phyloP scores from a whole-genome alignment of 2,113 vertebrate species.

The Rhagologus leucostigma region DNA sequence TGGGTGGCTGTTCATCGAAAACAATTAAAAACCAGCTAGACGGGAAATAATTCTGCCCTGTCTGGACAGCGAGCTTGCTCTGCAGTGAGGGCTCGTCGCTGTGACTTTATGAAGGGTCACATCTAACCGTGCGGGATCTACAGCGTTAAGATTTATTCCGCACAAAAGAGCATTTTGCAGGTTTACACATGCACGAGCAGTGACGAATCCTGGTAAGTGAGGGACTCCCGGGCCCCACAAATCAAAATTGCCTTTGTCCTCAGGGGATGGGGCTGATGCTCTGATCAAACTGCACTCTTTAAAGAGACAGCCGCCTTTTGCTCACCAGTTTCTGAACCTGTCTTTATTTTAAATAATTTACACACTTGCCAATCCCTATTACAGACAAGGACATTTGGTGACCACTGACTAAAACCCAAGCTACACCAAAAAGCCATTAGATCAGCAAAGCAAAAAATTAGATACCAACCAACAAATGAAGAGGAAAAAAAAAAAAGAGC shows the following conservation, averaged over 20 bases:
- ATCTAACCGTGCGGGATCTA: neutral
- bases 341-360: constrained; percentile 34
- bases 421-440: neutral
- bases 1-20: neutral
- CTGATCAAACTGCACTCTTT: constrained; percentile 42
- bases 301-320: constrained; percentile 30
- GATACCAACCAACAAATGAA: neutral
- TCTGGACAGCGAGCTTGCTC: neutral
- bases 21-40: neutral
- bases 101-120: neutral
- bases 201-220: constrained; percentile 1
- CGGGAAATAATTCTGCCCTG: neutral
- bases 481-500: neutral
- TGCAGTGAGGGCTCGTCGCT: neutral
- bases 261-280: constrained; percentile 47
- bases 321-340: neutral
- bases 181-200: constrained; percentile 41
- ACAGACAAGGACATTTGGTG: neutral
- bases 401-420: neutral
- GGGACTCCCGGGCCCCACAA: constrained; percentile 59
- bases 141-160: neutral
- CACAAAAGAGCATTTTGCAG: constrained; percentile 52
- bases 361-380: neutral
- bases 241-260: constrained; percentile 61
- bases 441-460: constrained; percentile 31